Base-by-base conservation (phyloP, 2,113 vertebrate species). In the Erpornis zantholeuca region DNA sequence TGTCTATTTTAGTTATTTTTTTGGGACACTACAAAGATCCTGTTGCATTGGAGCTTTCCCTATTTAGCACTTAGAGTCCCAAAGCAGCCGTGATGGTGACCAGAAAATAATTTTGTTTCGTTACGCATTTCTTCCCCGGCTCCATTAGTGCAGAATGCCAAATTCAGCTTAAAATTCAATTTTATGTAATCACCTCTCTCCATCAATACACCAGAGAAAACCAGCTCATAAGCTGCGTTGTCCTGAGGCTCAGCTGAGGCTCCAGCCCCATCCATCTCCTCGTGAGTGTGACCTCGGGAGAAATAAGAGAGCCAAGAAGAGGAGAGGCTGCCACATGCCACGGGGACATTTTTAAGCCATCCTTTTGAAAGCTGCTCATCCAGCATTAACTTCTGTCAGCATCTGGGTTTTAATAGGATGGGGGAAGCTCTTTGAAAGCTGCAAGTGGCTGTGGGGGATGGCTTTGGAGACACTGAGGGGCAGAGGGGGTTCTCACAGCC, bases 151-250 rank as follows among this genome's bases (percentile, higher is more conserved):
- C 45, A n/a, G 57, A 90, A 84, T n/a, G 69, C 49, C 50, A 71
- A 94, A 72, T 88, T 94, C 75, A 73, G 50, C 66, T 86, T 93
- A 80, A 91, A 93, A 94, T 90, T 88, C n/a, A 45, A 69, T 96
- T 96, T 66, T 21, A 52, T 68, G 5, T 76, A 76, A 81, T 92
- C 63, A 53, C 33, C 21, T 77, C 73, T 68, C 61, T 87, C 71
- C 90, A n/a, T 83, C 81, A 73, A 50, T n/a, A 79, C 44, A 68
- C 63, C 20, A 54, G 52, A 70, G 77, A 45, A 92, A 86, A 85
- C 7, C 69, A 86, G 29, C 36, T 93, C 20, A 31, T 73, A 53
- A 94, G 28, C 17, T 65, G 38, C 9, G 1, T 9, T 92, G 69
- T 95, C 82, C 72, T 64, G 56, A 68, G 72, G 85, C 89, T 82